phyloP scores from a whole-genome alignment of 1,140 invertebrate genomes.

The Bombus polaris region DNA sequence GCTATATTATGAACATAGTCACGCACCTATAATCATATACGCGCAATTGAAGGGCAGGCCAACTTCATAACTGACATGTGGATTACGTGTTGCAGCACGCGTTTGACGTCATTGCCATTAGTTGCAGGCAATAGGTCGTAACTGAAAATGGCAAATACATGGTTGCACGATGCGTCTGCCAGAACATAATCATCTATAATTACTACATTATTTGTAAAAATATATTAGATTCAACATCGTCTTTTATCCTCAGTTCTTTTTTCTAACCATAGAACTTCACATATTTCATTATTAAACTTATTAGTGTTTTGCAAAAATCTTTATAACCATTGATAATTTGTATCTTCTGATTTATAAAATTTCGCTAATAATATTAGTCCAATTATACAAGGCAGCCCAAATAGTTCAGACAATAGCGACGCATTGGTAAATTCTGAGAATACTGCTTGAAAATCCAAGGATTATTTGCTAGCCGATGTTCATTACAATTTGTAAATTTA shows the following conservation, averaged over 20 bases:
- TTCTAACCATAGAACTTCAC: background rate
- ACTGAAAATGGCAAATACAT: constrained; percentile 31
- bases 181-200: background rate
- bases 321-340: background rate
- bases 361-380: background rate
- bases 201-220: background rate
- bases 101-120: constrained; percentile 38
- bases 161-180: background rate
- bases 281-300: background rate
- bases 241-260: background rate
- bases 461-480: constrained; percentile 21
- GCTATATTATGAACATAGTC: constrained; percentile 1
- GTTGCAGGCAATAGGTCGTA: constrained; percentile 16
- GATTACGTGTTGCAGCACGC: constrained; percentile 4
- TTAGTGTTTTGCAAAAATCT: background rate
- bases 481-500: constrained; percentile 41
- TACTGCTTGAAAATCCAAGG: background rate
- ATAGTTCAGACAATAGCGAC: background rate
- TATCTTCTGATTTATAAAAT: background rate
- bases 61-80: constrained; percentile 37
- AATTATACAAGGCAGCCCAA: background rate
- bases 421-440: background rate
- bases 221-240: background rate
- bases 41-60: constrained; percentile 10
- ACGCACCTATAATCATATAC: constrained; percentile 30